Evolutionary conservation across 1,140 invertebrate genomes (phyloP).

Genomic region (Brachionus koreanus): DNA sequence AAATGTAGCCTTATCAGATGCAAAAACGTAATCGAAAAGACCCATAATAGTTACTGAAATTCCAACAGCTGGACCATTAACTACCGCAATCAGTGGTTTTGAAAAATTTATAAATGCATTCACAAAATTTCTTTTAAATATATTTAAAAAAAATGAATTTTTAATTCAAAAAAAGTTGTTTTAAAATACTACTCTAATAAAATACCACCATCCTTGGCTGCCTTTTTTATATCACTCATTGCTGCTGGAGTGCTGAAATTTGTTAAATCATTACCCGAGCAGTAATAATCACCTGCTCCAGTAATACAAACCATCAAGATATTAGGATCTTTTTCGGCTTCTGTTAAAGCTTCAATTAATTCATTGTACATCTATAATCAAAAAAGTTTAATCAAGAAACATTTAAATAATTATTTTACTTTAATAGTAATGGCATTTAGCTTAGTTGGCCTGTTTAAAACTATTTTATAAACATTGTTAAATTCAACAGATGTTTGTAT

Average conservation of each 20-base stretch:
- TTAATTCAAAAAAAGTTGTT: conserved; percentile 48
- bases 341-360: conserved; percentile 14
- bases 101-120: conserved; percentile 76
- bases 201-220: conserved; percentile 12
- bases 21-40: conserved; percentile 82
- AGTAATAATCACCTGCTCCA: conserved; percentile 72
- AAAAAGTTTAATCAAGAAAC: neutral
- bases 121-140: conserved; percentile 66
- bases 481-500: conserved; percentile 21
- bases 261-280: conserved; percentile 80
- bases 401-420: neutral
- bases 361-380: conserved; percentile 32
- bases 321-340: conserved; percentile 31
- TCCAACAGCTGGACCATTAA: conserved; percentile 89
- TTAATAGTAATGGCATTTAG: conserved; percentile 58
- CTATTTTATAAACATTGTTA: conserved; percentile 35
- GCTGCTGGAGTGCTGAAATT: conserved; percentile 56
- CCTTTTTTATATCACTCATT: conserved; percentile 35
- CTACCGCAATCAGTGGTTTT: conserved; percentile 78
- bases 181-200: conserved; percentile 9
- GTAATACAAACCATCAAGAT: conserved; percentile 60
- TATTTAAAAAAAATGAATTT: neutral
- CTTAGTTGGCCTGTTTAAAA: conserved; percentile 36
- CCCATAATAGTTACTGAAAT: conserved; percentile 75
- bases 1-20: conserved; percentile 71